Conservation (phyloP, 2,888 invertebrate genomes). For the Oscheius sp. region DNA sequence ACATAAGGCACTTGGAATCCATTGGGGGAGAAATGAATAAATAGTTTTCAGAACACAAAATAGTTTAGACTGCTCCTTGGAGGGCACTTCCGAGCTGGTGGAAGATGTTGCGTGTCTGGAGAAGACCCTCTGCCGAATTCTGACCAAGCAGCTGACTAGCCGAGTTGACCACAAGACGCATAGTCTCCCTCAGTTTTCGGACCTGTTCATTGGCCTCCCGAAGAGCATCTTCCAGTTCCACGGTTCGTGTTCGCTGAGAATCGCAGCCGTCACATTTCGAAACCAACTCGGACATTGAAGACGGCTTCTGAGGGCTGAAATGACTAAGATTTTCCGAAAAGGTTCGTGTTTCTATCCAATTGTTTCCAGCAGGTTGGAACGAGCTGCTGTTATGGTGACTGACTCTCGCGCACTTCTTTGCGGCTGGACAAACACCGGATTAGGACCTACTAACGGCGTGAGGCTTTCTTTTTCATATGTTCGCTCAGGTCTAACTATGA, state of each 20-base stretch:
- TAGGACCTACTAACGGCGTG: conserved; percentile 13
- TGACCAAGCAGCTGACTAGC: conserved; percentile 19
- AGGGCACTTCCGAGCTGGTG: conserved; percentile 17
- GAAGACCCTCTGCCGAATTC: conserved; percentile 18
- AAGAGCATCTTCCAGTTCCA: conserved; percentile 50
- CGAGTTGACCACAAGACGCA: conserved; percentile 40
- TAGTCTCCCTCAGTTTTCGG: conserved; percentile 46
- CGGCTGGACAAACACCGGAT: conserved; percentile 10
- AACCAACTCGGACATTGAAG: conserved; percentile 43
- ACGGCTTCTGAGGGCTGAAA: conserved; percentile 57
- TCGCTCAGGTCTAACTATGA: not conserved
- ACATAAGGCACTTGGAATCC: conserved; percentile 38
- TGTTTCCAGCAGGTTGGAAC: conserved; percentile 4
- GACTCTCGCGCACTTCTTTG: conserved; percentile 29
- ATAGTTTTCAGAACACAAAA: not conserved
- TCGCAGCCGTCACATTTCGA: conserved; percentile 49
- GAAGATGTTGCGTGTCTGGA: conserved; percentile 26
- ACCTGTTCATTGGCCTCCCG: conserved; percentile 49
- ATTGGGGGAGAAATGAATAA: conserved; percentile 5
- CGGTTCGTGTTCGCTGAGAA: conserved; percentile 41
- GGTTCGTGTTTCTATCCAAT: not conserved
- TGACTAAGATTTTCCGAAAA: too few relatives aligned
- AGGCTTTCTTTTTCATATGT: not conserved
- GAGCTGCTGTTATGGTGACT: conserved; percentile 5
- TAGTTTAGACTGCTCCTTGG: conserved; percentile 10